Evolutionary conservation across 2,113 vertebrate genomes (phyloP).

Genomic region (Chloropsis cyanopogon): DNA sequence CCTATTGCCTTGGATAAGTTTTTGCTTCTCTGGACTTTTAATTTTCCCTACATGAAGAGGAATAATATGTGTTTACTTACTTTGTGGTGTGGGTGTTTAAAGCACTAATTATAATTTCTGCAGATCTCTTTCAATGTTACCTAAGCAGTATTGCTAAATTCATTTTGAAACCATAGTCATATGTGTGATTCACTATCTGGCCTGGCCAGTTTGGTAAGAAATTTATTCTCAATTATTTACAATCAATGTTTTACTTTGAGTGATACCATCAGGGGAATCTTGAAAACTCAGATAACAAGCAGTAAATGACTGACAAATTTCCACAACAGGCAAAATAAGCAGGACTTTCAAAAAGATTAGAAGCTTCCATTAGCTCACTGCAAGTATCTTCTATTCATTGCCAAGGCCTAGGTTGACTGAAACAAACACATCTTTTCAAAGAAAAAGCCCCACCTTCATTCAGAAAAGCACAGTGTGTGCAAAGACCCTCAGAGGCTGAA

Average conservation of each 20-base stretch:
- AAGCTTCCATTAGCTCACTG: not conserved
- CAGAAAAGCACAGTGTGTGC: not conserved
- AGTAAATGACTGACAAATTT: not conserved
- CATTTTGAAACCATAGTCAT: constrained; percentile 35
- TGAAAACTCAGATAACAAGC: not conserved
- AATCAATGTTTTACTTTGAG: not conserved
- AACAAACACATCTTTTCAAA: not conserved
- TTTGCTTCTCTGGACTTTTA: constrained; percentile 8
- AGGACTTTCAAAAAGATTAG: not conserved
- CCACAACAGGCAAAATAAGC: not conserved
- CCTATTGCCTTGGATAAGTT: not conserved
- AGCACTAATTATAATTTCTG: constrained; percentile 25
- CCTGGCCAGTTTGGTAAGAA: constrained; percentile 37
- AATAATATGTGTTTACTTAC: not conserved
- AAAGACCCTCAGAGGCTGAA: not conserved
- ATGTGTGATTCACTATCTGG: constrained; percentile 3
- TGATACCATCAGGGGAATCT: not conserved
- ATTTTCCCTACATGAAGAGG: not conserved
- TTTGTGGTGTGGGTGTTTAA: constrained; percentile 32
- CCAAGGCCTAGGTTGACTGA: not conserved
- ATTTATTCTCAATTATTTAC: constrained; percentile 28
- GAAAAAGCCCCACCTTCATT: not conserved
- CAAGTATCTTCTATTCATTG: not conserved
- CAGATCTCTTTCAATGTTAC: constrained; percentile 30
- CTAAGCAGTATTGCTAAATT: constrained; percentile 45